phyloP scores from a whole-genome alignment of 2,888 invertebrate species.

The Rotaria macrura region DNA sequence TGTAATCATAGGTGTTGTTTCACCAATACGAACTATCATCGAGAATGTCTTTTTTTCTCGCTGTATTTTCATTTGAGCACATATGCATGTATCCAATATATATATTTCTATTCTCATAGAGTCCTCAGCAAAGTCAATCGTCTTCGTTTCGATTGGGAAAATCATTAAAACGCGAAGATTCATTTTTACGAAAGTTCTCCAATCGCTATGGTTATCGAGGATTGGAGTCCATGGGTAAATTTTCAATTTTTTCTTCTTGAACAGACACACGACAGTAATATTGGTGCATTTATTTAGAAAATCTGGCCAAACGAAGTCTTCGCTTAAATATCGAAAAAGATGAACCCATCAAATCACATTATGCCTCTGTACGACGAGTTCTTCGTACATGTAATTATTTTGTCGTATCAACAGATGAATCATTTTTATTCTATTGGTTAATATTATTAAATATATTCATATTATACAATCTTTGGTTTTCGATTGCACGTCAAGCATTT shows the following conservation, averaged over 20 bases:
- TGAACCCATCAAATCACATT: background rate
- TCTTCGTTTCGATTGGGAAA: background rate
- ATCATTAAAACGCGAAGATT: conserved; percentile 19
- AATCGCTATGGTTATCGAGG: conserved; percentile 21
- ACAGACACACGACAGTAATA: too few species aligned
- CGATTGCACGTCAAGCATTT: conserved; percentile 84
- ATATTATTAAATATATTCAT: conserved; percentile 76
- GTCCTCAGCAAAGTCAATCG: background rate
- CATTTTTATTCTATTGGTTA: conserved; percentile 89
- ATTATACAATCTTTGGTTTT: conserved; percentile 85
- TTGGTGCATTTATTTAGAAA: background rate
- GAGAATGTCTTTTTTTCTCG: too few species aligned
- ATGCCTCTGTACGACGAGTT: background rate
- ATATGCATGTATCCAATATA: background rate
- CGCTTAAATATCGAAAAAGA: background rate
- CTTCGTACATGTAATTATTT: conserved; percentile 29
- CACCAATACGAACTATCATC: too few species aligned
- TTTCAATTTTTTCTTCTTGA: background rate
- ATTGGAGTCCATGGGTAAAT: background rate
- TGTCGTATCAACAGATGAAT: conserved; percentile 86
- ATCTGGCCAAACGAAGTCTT: background rate
- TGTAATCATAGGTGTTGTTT: too few species aligned
- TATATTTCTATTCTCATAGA: background rate
- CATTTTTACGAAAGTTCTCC: conserved; percentile 31
- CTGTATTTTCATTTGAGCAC: too few species aligned